Evolutionary conservation across 2,113 vertebrate genomes (phyloP).

Genomic region (Galeopterus variegatus): DNA sequence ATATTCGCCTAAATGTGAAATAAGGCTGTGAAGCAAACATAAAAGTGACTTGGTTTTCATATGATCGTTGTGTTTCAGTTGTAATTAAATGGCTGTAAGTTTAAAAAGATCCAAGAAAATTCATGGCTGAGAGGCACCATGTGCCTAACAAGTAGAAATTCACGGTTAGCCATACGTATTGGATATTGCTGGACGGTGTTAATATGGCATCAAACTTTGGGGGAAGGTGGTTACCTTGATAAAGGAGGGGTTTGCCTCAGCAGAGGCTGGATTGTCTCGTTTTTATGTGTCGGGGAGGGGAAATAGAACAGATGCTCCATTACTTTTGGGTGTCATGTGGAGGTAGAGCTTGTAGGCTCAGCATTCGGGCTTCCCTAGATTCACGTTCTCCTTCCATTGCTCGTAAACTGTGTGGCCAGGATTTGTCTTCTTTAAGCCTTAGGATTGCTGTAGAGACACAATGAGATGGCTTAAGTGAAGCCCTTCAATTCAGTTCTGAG

Average conservation of each 20-base stretch:
- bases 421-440: slow-evolving; percentile 33
- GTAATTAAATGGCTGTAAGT: background rate
- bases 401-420: background rate
- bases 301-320: background rate
- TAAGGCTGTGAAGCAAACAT: background rate
- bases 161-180: background rate
- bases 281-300: background rate
- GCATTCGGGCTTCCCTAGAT: background rate
- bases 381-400: background rate
- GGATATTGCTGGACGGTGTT: background rate
- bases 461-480: background rate
- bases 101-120: slow-evolving; percentile 33
- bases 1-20: slow-evolving; percentile 56
- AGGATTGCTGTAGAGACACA: background rate
- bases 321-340: too few relatives aligned
- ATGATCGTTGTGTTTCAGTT: background rate
- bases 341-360: background rate
- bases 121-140: background rate
- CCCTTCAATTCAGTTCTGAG: background rate
- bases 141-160: background rate
- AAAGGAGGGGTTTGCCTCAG: background rate
- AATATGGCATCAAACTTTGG: background rate
- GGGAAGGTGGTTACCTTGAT: background rate
- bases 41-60: slow-evolving; percentile 29
- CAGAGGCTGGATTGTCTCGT: background rate